Evolutionary conservation across 2,113 vertebrate genomes (phyloP).

Genomic region (Rhabdomys dilectus): DNA sequence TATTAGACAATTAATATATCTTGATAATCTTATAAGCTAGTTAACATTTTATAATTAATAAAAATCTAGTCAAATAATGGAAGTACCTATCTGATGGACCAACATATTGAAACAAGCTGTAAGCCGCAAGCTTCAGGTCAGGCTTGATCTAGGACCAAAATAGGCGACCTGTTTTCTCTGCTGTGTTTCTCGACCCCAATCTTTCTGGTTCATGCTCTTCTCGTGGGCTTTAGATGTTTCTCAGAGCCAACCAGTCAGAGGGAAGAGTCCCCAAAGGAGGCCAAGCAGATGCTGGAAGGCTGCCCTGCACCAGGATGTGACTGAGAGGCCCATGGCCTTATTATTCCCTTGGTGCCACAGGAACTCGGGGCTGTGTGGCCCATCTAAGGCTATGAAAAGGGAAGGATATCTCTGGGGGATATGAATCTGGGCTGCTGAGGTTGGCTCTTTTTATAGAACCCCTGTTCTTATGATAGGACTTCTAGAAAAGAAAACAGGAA

Average conservation of each 20-base stretch:
- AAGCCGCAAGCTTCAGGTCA: not conserved
- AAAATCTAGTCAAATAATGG: not conserved
- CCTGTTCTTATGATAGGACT: not conserved
- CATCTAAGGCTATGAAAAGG: not conserved
- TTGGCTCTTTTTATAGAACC: not conserved
- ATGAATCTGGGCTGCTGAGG: not conserved
- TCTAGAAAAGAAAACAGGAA: not conserved
- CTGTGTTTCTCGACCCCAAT: not conserved
- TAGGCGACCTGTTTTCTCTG: not conserved
- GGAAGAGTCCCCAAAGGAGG: not conserved
- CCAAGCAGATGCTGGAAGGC: not conserved
- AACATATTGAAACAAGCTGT: not conserved
- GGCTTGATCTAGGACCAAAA: constrained; percentile 50
- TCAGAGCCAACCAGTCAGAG: not conserved
- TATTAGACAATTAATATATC: not conserved
- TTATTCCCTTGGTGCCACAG: not conserved
- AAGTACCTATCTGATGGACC: not conserved
- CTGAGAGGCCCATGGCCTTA: not conserved
- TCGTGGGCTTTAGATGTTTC: not conserved
- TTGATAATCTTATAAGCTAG: not conserved
- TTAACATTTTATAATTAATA: constrained; percentile 10
- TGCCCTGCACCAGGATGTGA: not conserved
- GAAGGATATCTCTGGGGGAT: not conserved
- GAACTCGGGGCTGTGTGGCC: not conserved
- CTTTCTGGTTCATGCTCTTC: not conserved